A percentile compares a stretch with the other conserved stretches of the same genome.
Evolutionary conservation across 2,888 invertebrate genomes (phyloP).

Genomic region (Caenorhabditis virilis): DNA sequence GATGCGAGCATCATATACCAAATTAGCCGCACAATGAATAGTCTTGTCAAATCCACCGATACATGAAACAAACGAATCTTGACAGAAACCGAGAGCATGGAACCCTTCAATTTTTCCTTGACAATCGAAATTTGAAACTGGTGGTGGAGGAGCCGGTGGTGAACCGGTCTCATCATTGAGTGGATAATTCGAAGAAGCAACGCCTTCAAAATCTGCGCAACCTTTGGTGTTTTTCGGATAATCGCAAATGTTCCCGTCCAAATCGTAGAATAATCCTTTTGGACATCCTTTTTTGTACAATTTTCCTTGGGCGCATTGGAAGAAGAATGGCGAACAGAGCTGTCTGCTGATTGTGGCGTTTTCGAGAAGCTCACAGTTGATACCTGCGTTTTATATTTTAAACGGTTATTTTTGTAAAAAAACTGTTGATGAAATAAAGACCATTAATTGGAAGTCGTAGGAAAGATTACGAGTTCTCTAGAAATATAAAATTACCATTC

Average conservation of each 20-base stretch:
- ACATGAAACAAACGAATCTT: slow-evolving; percentile 24
- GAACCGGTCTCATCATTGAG: background rate
- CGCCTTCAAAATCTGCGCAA: slow-evolving; percentile 21
- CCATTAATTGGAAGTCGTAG: background rate
- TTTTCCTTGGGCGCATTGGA: slow-evolving; percentile 38
- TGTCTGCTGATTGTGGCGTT: slow-evolving; percentile 20
- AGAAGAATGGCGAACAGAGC: slow-evolving; percentile 35
- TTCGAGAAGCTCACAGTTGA: slow-evolving; percentile 22
- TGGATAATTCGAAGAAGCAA: background rate
- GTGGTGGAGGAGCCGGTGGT: slow-evolving; percentile 1
- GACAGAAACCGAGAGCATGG: slow-evolving; percentile 24
- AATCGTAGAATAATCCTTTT: slow-evolving; percentile 35
- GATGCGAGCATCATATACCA: slow-evolving; percentile 36
- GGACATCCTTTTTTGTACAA: slow-evolving; percentile 43
- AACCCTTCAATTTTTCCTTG: slow-evolving; percentile 25
- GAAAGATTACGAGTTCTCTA: too few species aligned
- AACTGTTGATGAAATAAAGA: background rate
- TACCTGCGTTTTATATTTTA: slow-evolving; percentile 2
- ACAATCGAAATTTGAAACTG: slow-evolving; percentile 21
- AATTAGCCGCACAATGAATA: slow-evolving; percentile 11
- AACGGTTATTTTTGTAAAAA: background rate
- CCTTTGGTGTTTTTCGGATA: slow-evolving; percentile 26
- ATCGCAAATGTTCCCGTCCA: slow-evolving; percentile 34
- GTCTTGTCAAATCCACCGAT: slow-evolving; percentile 2
- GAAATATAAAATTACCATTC: too few species aligned